phyloP scores from a whole-genome alignment of 2,113 vertebrate species.

The Cyphomyrus plagiostoma region DNA sequence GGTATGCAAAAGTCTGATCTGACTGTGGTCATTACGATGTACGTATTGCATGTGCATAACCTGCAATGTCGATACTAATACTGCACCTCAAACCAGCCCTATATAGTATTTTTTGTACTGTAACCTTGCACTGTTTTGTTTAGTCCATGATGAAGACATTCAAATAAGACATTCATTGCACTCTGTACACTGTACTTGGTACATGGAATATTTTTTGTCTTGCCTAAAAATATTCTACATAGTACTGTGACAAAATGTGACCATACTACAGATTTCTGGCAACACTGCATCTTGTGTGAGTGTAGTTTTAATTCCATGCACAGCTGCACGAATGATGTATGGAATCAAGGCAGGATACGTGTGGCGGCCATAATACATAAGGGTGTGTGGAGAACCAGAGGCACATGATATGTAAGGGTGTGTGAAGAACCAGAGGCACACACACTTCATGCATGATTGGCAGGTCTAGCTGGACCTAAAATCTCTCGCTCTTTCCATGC shows the following conservation, averaged over 20 bases:
- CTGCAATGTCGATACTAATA: not conserved
- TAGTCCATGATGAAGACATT: not conserved
- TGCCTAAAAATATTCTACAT: not conserved
- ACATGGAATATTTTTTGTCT: not conserved
- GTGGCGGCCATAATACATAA: not conserved
- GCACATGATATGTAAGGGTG: too few species aligned
- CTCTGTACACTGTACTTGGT: not conserved
- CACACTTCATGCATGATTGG: not conserved
- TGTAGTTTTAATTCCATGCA: too few species aligned
- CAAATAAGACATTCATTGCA: not conserved
- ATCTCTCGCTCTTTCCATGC: not conserved
- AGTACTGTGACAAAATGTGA: not conserved
- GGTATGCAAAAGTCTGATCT: not conserved
- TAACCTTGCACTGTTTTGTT: not conserved
- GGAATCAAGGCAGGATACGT: not conserved
- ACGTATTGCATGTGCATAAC: not conserved
- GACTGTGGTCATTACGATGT: not conserved
- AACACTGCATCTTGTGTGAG: too few species aligned
- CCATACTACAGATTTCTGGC: not conserved
- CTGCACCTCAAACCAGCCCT: not conserved
- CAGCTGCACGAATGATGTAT: not conserved
- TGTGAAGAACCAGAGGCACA: too few species aligned
- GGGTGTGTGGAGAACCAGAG: too few species aligned
- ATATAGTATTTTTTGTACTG: not conserved
- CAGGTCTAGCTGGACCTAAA: not conserved